These are phyloP conservation scores for Embidobia sp. DNA, from an alignment of 2,888 invertebrate species.

Conservation along the genomic window DNA sequence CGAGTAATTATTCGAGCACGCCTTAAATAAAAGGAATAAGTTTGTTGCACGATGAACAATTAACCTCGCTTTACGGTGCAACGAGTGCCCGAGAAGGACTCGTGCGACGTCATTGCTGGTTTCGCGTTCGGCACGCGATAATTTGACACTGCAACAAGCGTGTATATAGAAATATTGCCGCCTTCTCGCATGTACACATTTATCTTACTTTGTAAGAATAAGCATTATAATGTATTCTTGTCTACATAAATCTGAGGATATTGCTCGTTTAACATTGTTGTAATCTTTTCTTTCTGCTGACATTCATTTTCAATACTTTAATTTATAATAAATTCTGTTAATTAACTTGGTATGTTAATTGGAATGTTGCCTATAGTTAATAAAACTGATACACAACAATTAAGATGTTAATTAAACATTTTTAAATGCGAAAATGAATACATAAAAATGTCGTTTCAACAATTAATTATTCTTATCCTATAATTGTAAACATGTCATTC, in stretches of 20 bases:
- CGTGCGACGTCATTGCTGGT: conserved; percentile 44
- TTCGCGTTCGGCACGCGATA: conserved; percentile 53
- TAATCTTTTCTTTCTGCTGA: no score
- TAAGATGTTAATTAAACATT: no score
- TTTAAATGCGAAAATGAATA: no score
- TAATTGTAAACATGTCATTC: no score
- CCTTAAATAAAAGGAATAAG: conserved; percentile 61
- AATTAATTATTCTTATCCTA: no score
- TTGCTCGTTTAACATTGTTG: conserved; percentile 30
- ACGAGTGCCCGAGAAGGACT: conserved; percentile 33
- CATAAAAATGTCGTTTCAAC: no score
- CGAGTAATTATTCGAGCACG: conserved; percentile 68
- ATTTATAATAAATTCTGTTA: no score
- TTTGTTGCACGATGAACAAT: conserved; percentile 63
- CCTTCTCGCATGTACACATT: conserved; percentile 5
- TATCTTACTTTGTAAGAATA: conserved; percentile 31
- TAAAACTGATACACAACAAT: no score
- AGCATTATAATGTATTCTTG: no score
- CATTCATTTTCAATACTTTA: no score
- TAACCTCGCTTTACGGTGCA: conserved; percentile 64
- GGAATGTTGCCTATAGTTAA: no score
- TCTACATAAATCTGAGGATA: conserved; percentile 26
- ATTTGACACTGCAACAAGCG: conserved; percentile 23
- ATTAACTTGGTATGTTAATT: no score
- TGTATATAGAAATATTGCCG: neutral